A percentile compares a stretch with the other conserved stretches of the same genome.
Evolutionary conservation across 2,113 vertebrate species (phyloP).

Genomic region (Butastur rufipennis): DNA sequence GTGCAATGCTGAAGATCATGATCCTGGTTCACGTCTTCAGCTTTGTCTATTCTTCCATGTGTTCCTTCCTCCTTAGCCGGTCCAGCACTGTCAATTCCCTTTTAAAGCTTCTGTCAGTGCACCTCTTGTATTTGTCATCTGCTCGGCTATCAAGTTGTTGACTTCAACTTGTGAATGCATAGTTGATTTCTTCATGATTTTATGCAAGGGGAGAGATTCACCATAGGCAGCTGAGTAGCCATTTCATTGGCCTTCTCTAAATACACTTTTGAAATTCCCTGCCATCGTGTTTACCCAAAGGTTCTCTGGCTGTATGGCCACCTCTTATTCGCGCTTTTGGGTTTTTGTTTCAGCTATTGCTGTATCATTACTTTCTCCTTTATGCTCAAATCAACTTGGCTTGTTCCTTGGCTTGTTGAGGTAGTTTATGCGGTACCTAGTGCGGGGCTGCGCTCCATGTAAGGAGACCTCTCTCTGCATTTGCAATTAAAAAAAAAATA

Average conservation of each 20-base stretch:
- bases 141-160: not conserved
- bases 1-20: not conserved
- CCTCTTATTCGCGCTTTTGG: not conserved
- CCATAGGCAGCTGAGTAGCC: not conserved
- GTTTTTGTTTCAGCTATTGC: not conserved
- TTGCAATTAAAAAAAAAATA: not conserved
- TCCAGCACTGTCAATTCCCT: not conserved
- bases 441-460: not conserved
- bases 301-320: not conserved
- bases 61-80: not conserved
- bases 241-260: not conserved
- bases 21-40: not conserved
- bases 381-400: fast-evolving
- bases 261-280: not conserved
- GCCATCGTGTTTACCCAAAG: not conserved
- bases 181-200: not conserved
- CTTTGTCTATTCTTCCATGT: not conserved
- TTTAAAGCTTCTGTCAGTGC: not conserved
- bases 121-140: not conserved
- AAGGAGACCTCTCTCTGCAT: not conserved
- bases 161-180: not conserved
- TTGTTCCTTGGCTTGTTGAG: not conserved
- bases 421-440: not conserved
- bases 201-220: not conserved
- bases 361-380: not conserved